Evolutionary conservation across 2,797 vertebrate species (phyloP).

Genomic region (Merluccius polli): DNA sequence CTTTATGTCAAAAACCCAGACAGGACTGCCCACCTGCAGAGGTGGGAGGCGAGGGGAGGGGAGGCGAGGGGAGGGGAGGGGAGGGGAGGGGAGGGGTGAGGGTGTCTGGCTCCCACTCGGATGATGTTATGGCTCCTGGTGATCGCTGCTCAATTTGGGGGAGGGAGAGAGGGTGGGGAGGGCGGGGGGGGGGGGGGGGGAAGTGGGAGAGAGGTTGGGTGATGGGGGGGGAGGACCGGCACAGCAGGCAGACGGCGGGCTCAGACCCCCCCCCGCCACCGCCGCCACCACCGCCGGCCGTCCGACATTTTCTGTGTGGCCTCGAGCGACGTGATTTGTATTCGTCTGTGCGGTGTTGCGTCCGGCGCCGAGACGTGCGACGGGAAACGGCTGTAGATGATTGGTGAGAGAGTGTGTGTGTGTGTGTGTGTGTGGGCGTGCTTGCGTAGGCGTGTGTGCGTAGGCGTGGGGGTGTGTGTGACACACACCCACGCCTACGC

Average conservation of each 20-base stretch:
- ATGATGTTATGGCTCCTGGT: conserved; percentile 11
- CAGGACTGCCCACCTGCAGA: conserved; percentile 6
- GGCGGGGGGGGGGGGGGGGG: no score
- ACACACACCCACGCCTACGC: no score
- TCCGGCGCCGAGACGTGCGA: not conserved
- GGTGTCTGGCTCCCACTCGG: not conserved
- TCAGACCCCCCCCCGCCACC: no score
- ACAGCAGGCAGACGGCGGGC: not conserved
- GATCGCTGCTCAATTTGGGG: conserved; percentile 23
- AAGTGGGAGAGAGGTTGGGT: not conserved
- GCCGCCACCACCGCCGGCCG: no score
- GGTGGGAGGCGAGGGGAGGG: not conserved
- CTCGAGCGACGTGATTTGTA: conserved; percentile 11
- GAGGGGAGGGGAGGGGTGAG: conserved; percentile 1
- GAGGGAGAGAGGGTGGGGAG: no score
- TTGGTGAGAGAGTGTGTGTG: not conserved
- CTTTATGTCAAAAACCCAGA: not conserved
- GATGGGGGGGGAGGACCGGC: not conserved
- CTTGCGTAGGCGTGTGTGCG: not conserved
- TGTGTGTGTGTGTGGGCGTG: not conserved
- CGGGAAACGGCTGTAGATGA: not conserved
- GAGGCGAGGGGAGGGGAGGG: conserved; percentile 11
- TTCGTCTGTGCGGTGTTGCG: not conserved
- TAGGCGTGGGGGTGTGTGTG: not conserved
- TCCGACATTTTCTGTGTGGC: not conserved